Base-by-base conservation (phyloP, 2,888 invertebrate genomes). In the Melanostoma scalare region DNA sequence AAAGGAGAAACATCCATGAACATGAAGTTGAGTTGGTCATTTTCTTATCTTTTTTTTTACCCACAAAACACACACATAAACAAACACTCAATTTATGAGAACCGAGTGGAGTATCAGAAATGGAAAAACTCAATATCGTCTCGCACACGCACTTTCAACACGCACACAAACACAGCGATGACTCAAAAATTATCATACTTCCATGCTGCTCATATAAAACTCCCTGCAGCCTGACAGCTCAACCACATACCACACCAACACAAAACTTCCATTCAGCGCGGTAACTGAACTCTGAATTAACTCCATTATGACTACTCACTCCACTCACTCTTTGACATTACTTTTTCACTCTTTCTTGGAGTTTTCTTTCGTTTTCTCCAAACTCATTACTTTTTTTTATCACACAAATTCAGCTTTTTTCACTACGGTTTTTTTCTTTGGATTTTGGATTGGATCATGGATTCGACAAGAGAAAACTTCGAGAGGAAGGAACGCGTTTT, bases 131-230 rank as follows among this genome's bases (percentile, higher is more conserved):
- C 33, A 76, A 42, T 52, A 33, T 33, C 31, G 61, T 33, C 65
- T 52, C 40, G 60, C 77, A 58, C 77, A 68, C 52, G 40, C 69
- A 50, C 52, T 53, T 52, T 61, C 36, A 53, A 52, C 71, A 72
- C 71, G 35, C 71, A 67, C 61, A 33, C 60, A 72, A 48, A 63
- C 42, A 10, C 6, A 36, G 40, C 30, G 63, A 48, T 3, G 52
- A 31, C 63, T 46, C 63, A 67, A 42, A 67, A 20, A 55, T 40
- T 36, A 48, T 30, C 35, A 30, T 38, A 40, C 60, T 38, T 60
- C 48, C 35, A 30, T 38, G 46, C 60, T 38, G 68, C 48, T 55
- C 42, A 50, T 9, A 63, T 63, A 52, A 61, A 79, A 61, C 74
- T 71, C 38, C 38, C 46, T 3, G 4, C 31, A 20, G 65, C 48